Base-by-base conservation (phyloP, 2,113 vertebrate genomes). In the Australoheros scitulus region DNA sequence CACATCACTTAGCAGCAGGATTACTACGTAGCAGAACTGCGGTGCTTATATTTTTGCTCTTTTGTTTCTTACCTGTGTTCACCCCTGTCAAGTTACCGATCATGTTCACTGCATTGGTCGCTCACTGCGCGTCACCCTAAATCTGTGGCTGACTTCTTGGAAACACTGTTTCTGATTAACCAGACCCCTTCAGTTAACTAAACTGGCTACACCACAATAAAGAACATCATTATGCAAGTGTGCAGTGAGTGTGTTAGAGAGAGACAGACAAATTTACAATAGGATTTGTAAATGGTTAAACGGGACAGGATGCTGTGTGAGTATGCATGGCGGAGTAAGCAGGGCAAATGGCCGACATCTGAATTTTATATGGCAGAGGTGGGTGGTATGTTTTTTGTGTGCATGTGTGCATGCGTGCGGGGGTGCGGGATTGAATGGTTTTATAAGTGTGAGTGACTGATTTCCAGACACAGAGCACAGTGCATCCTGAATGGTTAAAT, bases 401-500 rank as follows among this genome's bases (percentile, higher is more conserved):
- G 38, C 11, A 11, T 11, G 41, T 13, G 41, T 43, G 65, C 29
- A 43, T 70, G 65, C 17, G 29, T 32, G 15, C 68, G 2, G 60
- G 82, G 75, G 64, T 50, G 41, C 41, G 86, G 82, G 92, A 90
- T 38, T 93, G 90, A 77, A 87, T 89, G 90, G 90, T 92, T 95
- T 95, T 94, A 94, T 84, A 92, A 94, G 88, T 70, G 89, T 88
- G 91, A 94, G 91, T 92, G 86, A 93, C 90, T 93, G 89, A 94
- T 93, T 94, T 91, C 92, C 93, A 95, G 92, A 94, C 92, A 92
- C 87, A 70, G 92, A 72, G 89, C 92, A 83, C 92, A 89, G 95
- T 92, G 94, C 93, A 94, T 94, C 94, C 94, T 92, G 94, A 94
- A 95, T 94, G 94, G 90, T 93, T 95, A 95, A 95, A 95, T 94